Evolutionary conservation across 2,888 invertebrate genomes (phyloP).

Genomic region (Muschampia plurimacula): DNA sequence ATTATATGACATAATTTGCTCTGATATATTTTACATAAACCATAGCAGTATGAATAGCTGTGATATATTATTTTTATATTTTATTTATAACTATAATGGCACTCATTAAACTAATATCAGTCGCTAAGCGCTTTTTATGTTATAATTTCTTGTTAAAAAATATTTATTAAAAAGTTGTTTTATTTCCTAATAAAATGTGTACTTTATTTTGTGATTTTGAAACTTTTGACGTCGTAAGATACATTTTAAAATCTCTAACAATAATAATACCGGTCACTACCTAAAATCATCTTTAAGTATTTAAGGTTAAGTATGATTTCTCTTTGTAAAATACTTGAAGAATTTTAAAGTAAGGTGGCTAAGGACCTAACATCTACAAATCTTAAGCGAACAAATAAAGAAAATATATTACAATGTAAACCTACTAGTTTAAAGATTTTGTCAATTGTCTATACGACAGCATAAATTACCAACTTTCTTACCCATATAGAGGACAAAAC

Average conservation of each 20-base stretch:
- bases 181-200: slow-evolving; percentile 2
- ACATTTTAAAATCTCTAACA: background rate
- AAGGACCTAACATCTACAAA: too few species aligned
- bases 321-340: background rate
- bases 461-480: too few species aligned
- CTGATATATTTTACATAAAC: slow-evolving; percentile 9
- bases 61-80: slow-evolving; percentile 57
- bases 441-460: too few species aligned
- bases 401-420: too few species aligned
- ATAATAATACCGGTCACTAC: background rate
- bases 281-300: background rate
- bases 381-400: too few species aligned
- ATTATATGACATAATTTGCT: background rate
- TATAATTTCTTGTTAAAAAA: slow-evolving; percentile 17
- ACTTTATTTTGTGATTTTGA: background rate
- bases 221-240: background rate
- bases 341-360: too few species aligned
- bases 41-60: slow-evolving; percentile 71
- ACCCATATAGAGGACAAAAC: too few species aligned
- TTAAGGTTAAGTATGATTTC: background rate
- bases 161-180: slow-evolving; percentile 26
- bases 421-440: too few species aligned
- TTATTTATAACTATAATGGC: background rate
- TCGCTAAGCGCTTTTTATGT: slow-evolving; percentile 4
- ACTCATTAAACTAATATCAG: background rate